These are phyloP conservation scores for Elephantulus edwardii DNA, from an alignment of 2,113 vertebrate species.

Conservation along the genomic window DNA sequence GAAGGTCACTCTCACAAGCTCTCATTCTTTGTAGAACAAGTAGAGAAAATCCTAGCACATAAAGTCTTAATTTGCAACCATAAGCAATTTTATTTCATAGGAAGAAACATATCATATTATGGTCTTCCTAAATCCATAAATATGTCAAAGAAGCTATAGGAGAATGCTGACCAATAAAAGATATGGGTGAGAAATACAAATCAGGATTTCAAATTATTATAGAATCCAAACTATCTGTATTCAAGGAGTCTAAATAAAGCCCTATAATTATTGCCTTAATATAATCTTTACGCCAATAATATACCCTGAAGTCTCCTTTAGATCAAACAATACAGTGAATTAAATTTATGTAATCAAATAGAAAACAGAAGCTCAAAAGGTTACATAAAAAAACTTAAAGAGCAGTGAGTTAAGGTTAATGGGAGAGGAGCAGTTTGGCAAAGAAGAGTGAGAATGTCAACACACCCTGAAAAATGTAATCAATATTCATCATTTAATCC, in stretches of 20 bases:
- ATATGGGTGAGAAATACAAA: not conserved
- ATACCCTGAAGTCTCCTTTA: not conserved
- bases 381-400: no score
- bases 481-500: no score
- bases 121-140: not conserved
- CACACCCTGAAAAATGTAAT: no score
- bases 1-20: not conserved
- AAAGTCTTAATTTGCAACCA: not conserved
- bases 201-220: not conserved
- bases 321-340: not conserved
- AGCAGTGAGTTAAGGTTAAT: no score
- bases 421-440: no score
- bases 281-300: not conserved
- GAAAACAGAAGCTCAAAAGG: no score
- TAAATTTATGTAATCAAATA: no score
- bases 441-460: no score
- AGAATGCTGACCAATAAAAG: not conserved
- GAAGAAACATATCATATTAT: not conserved
- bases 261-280: not conserved
- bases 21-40: not conserved
- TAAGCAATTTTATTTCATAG: not conserved
- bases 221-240: not conserved
- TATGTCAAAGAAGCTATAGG: not conserved
- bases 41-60: not conserved
- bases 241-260: not conserved